These are phyloP conservation scores for Maccullochella peelii DNA, from an alignment of 2,113 vertebrate species.

Conservation along the genomic window DNA sequence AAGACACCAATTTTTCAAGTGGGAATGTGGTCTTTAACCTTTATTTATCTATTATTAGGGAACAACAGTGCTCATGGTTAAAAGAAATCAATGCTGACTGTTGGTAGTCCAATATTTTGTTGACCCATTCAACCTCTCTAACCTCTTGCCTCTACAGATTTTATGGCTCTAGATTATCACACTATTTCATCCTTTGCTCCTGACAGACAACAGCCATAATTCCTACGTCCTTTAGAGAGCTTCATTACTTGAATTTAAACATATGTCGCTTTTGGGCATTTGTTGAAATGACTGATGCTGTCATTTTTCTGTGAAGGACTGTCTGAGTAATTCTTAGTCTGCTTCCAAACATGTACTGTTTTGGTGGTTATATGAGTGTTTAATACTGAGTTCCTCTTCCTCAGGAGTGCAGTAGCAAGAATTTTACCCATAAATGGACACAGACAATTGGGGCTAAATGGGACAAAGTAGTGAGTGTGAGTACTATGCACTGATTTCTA, in stretches of 20 bases:
- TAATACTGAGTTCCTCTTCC: slow-evolving; percentile 8
- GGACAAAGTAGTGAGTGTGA: slow-evolving; percentile 2
- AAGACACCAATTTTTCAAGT: not conserved
- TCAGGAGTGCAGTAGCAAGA: slow-evolving; percentile 18
- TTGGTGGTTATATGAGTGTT: not conserved
- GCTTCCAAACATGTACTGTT: not conserved
- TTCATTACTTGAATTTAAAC: slow-evolving; percentile 1
- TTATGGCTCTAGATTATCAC: not conserved
- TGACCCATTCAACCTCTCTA: not conserved
- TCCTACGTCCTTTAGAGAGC: not conserved
- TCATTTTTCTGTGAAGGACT: not conserved
- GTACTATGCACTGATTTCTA: not conserved
- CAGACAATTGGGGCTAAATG: slow-evolving; percentile 20
- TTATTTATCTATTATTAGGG: not conserved
- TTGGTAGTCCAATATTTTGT: not conserved
- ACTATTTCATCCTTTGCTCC: not conserved
- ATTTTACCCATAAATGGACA: slow-evolving; percentile 11
- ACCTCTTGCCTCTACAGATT: not conserved
- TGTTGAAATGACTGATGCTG: not conserved
- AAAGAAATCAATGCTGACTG: not conserved
- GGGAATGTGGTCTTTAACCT: not conserved
- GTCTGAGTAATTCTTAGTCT: slow-evolving; percentile 4
- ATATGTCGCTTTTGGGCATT: not conserved
- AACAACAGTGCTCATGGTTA: not conserved
- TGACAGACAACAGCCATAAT: not conserved